Evolutionary conservation across 2,888 invertebrate genomes (phyloP), one percentile per base, ranked within the genome.

Genomic region (Sinohyriopsis cumingii): DNA sequence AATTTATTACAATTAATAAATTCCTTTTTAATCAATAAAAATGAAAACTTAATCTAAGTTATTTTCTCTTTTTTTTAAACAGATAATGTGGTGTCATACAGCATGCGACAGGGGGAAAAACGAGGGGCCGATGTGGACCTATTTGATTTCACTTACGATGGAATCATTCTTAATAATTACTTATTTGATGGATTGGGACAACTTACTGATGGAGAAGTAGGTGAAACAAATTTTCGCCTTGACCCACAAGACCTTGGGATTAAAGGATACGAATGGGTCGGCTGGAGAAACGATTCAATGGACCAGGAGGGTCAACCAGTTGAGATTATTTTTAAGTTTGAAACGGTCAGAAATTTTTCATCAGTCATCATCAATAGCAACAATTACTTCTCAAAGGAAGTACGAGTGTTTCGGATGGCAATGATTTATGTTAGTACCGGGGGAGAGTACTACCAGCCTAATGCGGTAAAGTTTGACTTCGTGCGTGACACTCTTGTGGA

Each of bases 51-150:
- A 3, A n/a, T 22, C 25, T 63, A 54, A 20, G 53, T 45, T 22
- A 12, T 1, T 62, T 22, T 55, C 28, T 20, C 25, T 65, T 5
- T 68, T 68, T 33, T 63, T 86, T 89, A 54, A 45, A 45, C 92
- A 94, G 96, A 95, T 86, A 95, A 95, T 28, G 93, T 96, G 68
- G 92, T 95, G 53, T 94, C 95, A 73, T 97, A 97, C 91, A 93
- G 94, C 63, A 95, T 96, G 94, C 95, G 95, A 22, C 95, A 95
- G 89, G 96, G 96, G 22, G 95, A 95, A 91, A 93, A 94, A 85
- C 92, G 95, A 53, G 95, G 94, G 78, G 93, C 93, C 80, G 94
- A 93, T 64, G 93, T 95, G 90, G 95, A 95, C 87, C 93, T 97
- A 80, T 94, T 94, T 78, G 97, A 97, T 90, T 93, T 93, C 77